Percentiles rank a stretch among this genome's conserved stretches.
Evolutionary conservation across 2,113 vertebrate species (phyloP).

Genomic region (Phrynosoma platyrhinos): DNA sequence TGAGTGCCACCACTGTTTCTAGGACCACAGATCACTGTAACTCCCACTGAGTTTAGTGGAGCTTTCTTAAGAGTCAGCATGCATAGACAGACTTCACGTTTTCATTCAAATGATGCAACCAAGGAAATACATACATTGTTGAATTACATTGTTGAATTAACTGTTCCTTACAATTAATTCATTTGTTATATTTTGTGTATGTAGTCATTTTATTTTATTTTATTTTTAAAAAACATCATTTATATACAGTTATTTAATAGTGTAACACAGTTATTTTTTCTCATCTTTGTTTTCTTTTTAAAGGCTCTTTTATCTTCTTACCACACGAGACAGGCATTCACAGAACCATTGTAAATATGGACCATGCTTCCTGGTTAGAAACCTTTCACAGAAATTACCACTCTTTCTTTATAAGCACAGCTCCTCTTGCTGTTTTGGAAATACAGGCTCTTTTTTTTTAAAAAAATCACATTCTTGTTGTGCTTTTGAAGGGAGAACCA

Average conservation of each 20-base stretch:
- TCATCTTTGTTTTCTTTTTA: not conserved
- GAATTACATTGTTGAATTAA: constrained; percentile 49
- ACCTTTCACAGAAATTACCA: constrained; percentile 11
- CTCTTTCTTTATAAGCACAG: constrained; percentile 48
- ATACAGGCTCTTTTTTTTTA: constrained; percentile 33
- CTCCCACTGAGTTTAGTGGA: not conserved
- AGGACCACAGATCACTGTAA: not conserved
- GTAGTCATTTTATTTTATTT: constrained; percentile 53
- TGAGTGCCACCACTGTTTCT: no score
- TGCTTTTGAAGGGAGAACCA: constrained; percentile 65
- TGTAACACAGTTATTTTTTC: constrained; percentile 22
- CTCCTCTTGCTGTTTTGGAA: constrained; percentile 19
- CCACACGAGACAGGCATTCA: constrained; percentile 40
- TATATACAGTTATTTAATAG: constrained; percentile 56
- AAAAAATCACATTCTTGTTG: constrained; percentile 40
- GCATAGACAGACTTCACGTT: not conserved
- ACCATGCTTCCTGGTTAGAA: constrained; percentile 40
- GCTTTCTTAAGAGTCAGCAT: not conserved
- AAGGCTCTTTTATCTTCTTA: constrained; percentile 43
- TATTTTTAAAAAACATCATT: constrained; percentile 47
- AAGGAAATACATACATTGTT: constrained; percentile 46
- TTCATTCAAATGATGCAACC: constrained; percentile 40
- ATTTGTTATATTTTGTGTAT: constrained; percentile 56
- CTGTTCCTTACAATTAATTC: constrained; percentile 54
- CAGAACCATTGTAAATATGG: constrained; percentile 39